phyloP scores from a whole-genome alignment of 2,113 vertebrate species.

The Eurystomus gularis region DNA sequence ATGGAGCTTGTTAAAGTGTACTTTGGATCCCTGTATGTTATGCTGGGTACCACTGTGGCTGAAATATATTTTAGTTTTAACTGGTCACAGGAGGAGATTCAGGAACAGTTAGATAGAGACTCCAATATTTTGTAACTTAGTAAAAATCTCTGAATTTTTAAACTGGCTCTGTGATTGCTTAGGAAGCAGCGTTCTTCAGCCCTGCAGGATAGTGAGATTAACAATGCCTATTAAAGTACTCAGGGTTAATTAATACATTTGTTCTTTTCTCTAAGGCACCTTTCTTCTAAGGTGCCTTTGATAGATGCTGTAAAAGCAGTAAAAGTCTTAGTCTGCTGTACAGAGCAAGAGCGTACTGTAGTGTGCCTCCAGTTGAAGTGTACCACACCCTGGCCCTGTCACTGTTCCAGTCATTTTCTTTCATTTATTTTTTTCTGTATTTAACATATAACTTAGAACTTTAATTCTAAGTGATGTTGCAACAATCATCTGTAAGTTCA shows the following conservation, averaged over 20 bases:
- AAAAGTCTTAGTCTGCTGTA: background rate
- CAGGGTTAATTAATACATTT: background rate
- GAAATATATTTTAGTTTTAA: background rate
- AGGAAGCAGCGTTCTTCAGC: background rate
- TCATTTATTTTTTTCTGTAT: background rate
- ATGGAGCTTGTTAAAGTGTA: background rate
- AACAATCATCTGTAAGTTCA: background rate
- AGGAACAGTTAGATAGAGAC: background rate
- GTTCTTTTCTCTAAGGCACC: background rate
- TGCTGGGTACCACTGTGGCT: background rate
- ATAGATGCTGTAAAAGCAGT: background rate
- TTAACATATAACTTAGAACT: background rate
- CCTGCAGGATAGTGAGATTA: background rate
- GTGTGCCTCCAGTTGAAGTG: too few species aligned
- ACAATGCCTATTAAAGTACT: background rate
- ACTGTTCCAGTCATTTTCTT: background rate
- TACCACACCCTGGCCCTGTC: background rate
- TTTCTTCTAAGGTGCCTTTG: background rate
- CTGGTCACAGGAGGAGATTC: background rate
- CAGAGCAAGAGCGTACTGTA: background rate
- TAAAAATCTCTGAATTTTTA: background rate
- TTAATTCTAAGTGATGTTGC: background rate
- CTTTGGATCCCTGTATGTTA: background rate
- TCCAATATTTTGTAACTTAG: background rate
- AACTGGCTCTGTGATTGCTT: background rate